Evolutionary conservation across 2,888 invertebrate genomes (phyloP).

Genomic region (Dyspetes luteomarginatus): DNA sequence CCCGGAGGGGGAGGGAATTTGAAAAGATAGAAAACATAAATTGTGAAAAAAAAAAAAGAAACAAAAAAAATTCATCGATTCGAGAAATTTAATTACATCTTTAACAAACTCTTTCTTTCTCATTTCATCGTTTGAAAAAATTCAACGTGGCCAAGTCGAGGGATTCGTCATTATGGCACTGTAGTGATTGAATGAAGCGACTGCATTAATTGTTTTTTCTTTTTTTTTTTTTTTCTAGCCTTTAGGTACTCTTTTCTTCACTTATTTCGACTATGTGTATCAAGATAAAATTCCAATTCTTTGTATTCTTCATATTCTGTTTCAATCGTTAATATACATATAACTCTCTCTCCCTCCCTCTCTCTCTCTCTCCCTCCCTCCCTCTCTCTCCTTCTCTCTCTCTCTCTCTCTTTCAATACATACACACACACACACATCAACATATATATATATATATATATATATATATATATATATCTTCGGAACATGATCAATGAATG

Average conservation of each 20-base stretch:
- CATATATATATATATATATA: constrained; percentile 25
- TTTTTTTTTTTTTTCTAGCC: constrained; percentile 58
- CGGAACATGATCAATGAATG: constrained; percentile 39
- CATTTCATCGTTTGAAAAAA: constrained; percentile 56
- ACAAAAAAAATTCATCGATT: neutral
- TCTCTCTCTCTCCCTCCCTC: neutral
- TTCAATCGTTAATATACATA: constrained; percentile 8
- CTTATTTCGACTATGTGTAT: neutral
- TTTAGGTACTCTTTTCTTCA: constrained; percentile 27
- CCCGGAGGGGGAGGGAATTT: neutral
- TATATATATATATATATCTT: constrained; percentile 64
- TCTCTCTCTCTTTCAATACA: neutral
- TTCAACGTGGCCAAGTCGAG: constrained; percentile 70
- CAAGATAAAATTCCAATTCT: constrained; percentile 27
- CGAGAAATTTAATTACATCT: constrained; percentile 54
- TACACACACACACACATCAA: too few species aligned
- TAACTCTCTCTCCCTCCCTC: neutral
- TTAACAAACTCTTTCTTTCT: constrained; percentile 56
- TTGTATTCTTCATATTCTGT: constrained; percentile 12
- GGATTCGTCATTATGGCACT: constrained; percentile 76
- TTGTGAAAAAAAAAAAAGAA: neutral
- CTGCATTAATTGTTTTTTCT: too few species aligned
- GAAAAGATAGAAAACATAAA: neutral
- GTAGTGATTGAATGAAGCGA: constrained; percentile 72
- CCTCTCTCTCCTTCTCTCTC: neutral